Percentiles rank a stretch among this genome's conserved stretches.
These are phyloP conservation scores for Vireo altiloquus DNA, from an alignment of 2,113 vertebrate species.

Conservation along the genomic window DNA sequence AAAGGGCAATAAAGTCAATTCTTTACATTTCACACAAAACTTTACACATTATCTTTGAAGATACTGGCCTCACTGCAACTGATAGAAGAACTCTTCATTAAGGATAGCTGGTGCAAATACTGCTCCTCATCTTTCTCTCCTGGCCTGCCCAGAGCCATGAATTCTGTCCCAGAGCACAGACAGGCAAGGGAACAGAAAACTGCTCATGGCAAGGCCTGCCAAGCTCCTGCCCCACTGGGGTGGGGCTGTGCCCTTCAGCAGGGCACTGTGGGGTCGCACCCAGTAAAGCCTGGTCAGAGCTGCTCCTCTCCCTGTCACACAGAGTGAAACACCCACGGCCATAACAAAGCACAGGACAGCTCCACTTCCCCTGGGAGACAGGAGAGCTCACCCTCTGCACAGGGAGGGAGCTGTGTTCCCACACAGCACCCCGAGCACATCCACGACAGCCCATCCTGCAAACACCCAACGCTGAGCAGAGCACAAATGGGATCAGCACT, in stretches of 20 bases:
- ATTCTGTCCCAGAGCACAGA: background rate
- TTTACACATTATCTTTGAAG: background rate
- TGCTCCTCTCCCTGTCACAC: background rate
- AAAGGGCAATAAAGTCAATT: background rate
- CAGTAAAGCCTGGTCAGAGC: fast-evolving
- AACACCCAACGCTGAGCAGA: fast-evolving
- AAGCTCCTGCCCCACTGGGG: fast-evolving
- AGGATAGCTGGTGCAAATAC: background rate
- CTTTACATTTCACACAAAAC: background rate
- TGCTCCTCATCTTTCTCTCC: background rate
- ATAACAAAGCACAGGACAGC: fast-evolving
- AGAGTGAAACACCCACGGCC: fast-evolving
- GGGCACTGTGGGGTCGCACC: background rate
- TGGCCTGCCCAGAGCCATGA: background rate
- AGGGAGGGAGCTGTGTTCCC: background rate
- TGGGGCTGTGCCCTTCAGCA: background rate
- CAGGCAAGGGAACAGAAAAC: background rate
- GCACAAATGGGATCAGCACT: fast-evolving
- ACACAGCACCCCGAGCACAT: fast-evolving
- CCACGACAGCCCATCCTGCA: background rate
- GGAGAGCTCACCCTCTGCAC: too few species aligned
- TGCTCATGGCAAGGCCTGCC: background rate
- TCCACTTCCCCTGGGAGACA: background rate
- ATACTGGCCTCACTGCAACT: background rate
- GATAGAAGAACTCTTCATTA: background rate